Base-by-base conservation (phyloP, 2,113 vertebrate species). In the Tragelaphus strepsiceros region DNA sequence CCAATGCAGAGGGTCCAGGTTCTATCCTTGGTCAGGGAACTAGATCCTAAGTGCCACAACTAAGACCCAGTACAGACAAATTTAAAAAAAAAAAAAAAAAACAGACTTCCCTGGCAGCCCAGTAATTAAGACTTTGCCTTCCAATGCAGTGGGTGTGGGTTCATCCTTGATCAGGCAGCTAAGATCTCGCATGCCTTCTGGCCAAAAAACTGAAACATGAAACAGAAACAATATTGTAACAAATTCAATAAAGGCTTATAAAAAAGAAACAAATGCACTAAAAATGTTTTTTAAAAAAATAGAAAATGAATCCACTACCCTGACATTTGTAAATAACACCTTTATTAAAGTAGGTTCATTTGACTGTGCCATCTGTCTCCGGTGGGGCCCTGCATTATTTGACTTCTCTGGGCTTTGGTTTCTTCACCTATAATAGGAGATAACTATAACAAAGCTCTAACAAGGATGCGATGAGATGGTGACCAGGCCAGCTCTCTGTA, bases 401-500 rank as follows among this genome's bases (percentile, higher is more conserved):
- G 62, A 32, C 49, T 30, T 14, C 43, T 28, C 64, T 39, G 59
- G 13, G 51, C 84, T 86, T 83, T 56, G 10, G 61, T 85, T 56
- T 92, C 95, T 46, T 86, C 46, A 1, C 19, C 53, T 62, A 5
- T 77, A 9, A 7, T 6, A 24, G 56, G 17, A 61, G 53, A 59
- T 32, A 6, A 32, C 2, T 5, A 39, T 17, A 17, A 19, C 62
- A 59, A n/a, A 83, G 51, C 46, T 46, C 13, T 1, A 17, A 35
- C 1, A 24, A n/a, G 49, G 78, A 12, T 4, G 35, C 9, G 4
- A 1, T 8, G 28, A 62, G 11, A 28, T 1, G 5, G 1, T 59
- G 67, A 39, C 19, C 19, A 39, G 67, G 67, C 67, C n/a, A 39
- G 81, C 53, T 26, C 30, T 82, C 21, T 26, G 53, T 15, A 19